These are phyloP conservation scores for Halcyon smyrnensis DNA, from an alignment of 2,797 vertebrate species.

Conservation along the genomic window DNA sequence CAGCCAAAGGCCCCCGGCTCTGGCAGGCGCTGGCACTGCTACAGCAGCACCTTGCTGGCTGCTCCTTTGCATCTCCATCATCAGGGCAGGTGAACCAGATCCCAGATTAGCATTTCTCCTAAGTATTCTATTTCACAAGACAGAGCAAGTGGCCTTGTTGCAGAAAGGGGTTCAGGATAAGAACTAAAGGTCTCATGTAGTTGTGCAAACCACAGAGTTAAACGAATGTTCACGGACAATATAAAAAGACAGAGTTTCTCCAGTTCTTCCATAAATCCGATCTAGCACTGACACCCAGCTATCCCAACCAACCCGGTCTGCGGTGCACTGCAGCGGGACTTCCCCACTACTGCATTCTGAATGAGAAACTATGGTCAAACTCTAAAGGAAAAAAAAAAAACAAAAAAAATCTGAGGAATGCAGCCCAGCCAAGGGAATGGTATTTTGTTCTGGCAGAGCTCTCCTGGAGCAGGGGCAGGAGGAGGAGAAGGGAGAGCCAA, in stretches of 20 bases:
- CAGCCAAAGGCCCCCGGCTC: background rate
- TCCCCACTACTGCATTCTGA: background rate
- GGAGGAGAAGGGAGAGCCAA: background rate
- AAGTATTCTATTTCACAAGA: background rate
- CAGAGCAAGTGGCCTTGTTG: rapidly evolving
- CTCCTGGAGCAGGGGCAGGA: background rate
- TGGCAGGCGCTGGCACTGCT: background rate
- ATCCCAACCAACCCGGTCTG: background rate
- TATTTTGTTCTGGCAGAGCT: background rate
- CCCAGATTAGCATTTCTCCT: background rate
- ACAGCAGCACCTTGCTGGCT: background rate
- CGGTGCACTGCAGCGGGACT: background rate
- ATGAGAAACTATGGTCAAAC: background rate
- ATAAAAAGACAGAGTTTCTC: background rate
- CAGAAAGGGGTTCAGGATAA: background rate
- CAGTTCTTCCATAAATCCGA: background rate
- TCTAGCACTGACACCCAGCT: background rate
- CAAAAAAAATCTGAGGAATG: conserved; percentile 42
- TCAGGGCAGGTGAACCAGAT: rapidly evolving
- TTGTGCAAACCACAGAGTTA: background rate
- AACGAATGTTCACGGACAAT: rapidly evolving
- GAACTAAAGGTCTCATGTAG: background rate
- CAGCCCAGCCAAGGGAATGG: background rate
- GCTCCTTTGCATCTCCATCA: rapidly evolving
- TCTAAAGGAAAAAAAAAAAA: background rate